Percentiles rank a stretch among this genome's conserved stretches.
Conservation (phyloP, 2,888 invertebrate species). For the Dolichomitus sp. region DNA sequence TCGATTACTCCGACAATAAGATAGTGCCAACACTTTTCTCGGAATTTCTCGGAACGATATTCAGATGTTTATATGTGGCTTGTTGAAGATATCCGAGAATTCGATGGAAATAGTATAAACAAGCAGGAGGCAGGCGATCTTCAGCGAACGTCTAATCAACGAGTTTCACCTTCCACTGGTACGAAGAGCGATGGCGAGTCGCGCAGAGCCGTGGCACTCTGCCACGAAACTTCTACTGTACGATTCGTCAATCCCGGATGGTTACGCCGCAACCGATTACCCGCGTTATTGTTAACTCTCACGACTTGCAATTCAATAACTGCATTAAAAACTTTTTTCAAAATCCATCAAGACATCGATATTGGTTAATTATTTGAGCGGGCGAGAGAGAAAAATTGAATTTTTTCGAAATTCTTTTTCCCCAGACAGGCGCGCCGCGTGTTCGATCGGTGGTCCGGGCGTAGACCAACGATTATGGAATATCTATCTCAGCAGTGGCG, state of each 20-base stretch:
- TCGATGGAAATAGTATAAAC: conserved; percentile 49
- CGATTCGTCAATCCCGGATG: conserved; percentile 3
- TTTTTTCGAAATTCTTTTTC: too few relatives aligned
- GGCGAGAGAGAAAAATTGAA: neutral
- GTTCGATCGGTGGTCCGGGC: too few relatives aligned
- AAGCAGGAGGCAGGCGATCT: conserved; percentile 20
- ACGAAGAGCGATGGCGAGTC: conserved; percentile 42
- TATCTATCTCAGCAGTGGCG: too few relatives aligned
- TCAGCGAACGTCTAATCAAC: conserved; percentile 59
- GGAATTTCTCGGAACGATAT: too few relatives aligned
- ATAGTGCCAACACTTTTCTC: neutral
- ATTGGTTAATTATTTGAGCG: neutral
- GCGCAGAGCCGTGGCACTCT: neutral
- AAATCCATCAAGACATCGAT: neutral
- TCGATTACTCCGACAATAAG: neutral
- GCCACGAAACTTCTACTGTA: conserved; percentile 4
- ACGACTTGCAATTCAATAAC: neutral
- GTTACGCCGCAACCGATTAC: neutral
- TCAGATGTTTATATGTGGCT: neutral
- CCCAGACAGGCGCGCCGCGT: too few relatives aligned
- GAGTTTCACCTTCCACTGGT: conserved; percentile 58
- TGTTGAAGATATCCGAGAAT: neutral
- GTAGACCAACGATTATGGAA: too few relatives aligned
- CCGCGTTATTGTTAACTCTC: neutral
- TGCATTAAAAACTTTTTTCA: neutral